Base-by-base conservation (phyloP, 2,797 vertebrate genomes). In the Propithecus perrieri region DNA sequence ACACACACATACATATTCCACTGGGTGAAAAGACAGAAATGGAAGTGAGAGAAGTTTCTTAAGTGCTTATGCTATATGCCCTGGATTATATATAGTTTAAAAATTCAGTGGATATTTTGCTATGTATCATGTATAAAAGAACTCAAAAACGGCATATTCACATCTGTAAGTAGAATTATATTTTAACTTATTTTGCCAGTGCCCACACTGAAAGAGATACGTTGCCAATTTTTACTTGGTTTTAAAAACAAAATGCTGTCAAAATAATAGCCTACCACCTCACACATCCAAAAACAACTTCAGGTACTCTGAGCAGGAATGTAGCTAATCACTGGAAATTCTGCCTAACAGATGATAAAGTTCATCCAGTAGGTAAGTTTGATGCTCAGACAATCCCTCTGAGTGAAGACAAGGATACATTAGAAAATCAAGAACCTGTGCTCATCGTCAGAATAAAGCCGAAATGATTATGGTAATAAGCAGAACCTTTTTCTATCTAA, bases 111-210 rank as follows among this genome's bases (percentile, higher is more conserved):
- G 22, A 15, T 30, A 74, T 46, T 7, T 84, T 89, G 33, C 55
- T 57, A 26, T 57, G 55, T 57, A 57, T 26, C 22, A 57, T 57
- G 1, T 74, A 67, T 33, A 55, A n/a, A 76, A 87, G 65, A 96
- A 84, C 10, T 83, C 10, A n/a, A 8, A 95, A 85, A 92, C 1
- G 92, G 63, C 6, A 84, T 57, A 80, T 63, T 85, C 53, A 92
- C 24, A n/a, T 78, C 76, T 48, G n/a, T 48, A 75, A 55, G 30
- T 22, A 93, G 38, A 94, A 91, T 79, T 89, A 71, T 2, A 87
- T 90, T 93, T 91, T 79, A 72, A 91, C 67, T 72, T 96, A 67
- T 94, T 92, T 78, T 96, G 28, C 83, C 59, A 57, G 28, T 75
- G 30, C 11, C 80, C n/a, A 94, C 10, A 78, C 4, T 94, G 41